phyloP scores from a whole-genome alignment of 2,113 vertebrate genomes.

The Pelmatolapia mariae region DNA sequence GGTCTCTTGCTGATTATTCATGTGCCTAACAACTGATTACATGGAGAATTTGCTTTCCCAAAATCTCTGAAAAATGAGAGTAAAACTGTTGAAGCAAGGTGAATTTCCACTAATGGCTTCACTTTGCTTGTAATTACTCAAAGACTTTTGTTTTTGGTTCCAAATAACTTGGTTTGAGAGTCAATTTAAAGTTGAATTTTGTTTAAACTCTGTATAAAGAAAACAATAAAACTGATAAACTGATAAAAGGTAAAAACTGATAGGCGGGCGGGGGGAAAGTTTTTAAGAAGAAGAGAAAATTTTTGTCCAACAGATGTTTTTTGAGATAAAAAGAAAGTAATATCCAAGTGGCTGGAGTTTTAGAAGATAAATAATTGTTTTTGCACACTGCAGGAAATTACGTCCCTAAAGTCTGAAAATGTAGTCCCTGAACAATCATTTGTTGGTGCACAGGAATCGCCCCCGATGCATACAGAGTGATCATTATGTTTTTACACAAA shows the following conservation, averaged over 20 bases:
- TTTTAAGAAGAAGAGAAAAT: neutral
- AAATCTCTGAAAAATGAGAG: neutral
- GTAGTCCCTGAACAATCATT: neutral
- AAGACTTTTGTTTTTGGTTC: neutral
- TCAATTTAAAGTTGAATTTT: neutral
- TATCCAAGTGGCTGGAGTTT: neutral
- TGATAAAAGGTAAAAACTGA: neutral
- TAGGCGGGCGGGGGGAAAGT: fast-evolving
- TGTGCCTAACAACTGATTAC: neutral
- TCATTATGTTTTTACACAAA: constrained; percentile 6
- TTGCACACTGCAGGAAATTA: neutral
- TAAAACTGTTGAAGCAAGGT: neutral
- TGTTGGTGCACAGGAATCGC: neutral
- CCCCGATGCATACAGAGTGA: neutral
- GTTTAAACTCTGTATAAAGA: neutral
- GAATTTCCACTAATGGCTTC: neutral
- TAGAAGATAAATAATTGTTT: neutral
- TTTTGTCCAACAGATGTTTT: neutral
- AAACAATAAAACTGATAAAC: neutral
- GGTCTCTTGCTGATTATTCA: neutral
- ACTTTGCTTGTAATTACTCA: neutral
- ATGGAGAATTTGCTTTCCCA: neutral
- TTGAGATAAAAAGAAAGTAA: neutral
- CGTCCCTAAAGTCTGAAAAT: neutral
- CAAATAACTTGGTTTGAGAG: neutral